Evolutionary conservation across 1,140 invertebrate species (phyloP).

Genomic region (Cherax quadricarinatus): DNA sequence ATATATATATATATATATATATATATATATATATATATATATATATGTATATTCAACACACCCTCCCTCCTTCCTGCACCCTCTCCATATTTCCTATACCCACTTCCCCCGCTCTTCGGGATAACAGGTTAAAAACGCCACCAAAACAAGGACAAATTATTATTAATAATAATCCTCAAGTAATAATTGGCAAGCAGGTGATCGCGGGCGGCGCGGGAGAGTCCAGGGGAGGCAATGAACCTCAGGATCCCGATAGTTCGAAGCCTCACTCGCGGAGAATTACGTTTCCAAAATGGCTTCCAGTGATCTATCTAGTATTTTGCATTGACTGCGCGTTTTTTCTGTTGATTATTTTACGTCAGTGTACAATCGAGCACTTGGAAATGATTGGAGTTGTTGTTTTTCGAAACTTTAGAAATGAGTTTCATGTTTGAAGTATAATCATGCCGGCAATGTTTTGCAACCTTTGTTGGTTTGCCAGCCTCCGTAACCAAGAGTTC

Average conservation of each 20-base stretch:
- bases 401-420: slow-evolving; percentile 71
- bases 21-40: too few species aligned
- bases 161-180: slow-evolving; percentile 46
- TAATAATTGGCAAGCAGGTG: slow-evolving; percentile 41
- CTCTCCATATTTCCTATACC: not conserved
- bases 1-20: too few species aligned
- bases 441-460: slow-evolving; percentile 66
- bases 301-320: slow-evolving; percentile 49
- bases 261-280: slow-evolving; percentile 6
- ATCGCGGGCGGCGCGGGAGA: not conserved
- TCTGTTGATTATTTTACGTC: slow-evolving; percentile 65
- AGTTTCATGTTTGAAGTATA: slow-evolving; percentile 71
- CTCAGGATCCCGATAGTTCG: not conserved
- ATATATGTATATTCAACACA: too few species aligned
- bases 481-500: slow-evolving; percentile 42
- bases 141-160: slow-evolving; percentile 29
- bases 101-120: not conserved
- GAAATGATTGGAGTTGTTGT: slow-evolving; percentile 70
- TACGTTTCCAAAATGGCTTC: slow-evolving; percentile 55
- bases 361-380: slow-evolving; percentile 65
- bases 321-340: slow-evolving; percentile 32
- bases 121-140: slow-evolving; percentile 18
- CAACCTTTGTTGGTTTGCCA: slow-evolving; percentile 66
- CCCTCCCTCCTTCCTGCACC: not conserved
- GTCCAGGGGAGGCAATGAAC: not conserved